phyloP scores from a whole-genome alignment of 1,140 invertebrate species.

The Camponotus vicinus region DNA sequence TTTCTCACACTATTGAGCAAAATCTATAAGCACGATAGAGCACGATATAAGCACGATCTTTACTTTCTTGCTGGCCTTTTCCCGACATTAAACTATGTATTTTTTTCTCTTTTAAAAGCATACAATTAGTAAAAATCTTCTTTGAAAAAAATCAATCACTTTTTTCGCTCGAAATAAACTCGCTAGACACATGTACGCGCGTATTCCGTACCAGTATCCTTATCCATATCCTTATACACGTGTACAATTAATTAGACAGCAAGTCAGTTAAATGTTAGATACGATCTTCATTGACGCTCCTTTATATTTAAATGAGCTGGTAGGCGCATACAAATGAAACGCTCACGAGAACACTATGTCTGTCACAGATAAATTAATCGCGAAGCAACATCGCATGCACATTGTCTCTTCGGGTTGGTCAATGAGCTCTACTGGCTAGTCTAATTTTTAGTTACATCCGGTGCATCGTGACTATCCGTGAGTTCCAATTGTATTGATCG shows the following conservation, averaged over 20 bases:
- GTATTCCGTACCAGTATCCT: not conserved
- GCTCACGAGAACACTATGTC: slow-evolving; percentile 20
- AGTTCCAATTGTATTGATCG: slow-evolving; percentile 7
- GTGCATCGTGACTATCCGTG: not conserved
- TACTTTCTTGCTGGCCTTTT: not conserved
- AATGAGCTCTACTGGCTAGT: slow-evolving; percentile 18
- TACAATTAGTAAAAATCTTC: not conserved
- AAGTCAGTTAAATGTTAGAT: slow-evolving; percentile 59
- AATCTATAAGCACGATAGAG: not conserved
- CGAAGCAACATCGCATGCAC: not conserved
- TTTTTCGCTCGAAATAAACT: slow-evolving; percentile 9
- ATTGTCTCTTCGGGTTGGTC: slow-evolving; percentile 7
- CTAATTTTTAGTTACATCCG: slow-evolving; percentile 9
- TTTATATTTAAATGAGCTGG: slow-evolving; percentile 74
- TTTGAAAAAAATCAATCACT: slow-evolving; percentile 4
- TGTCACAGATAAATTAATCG: slow-evolving; percentile 59
- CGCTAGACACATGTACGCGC: not conserved
- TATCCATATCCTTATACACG: slow-evolving; percentile 26
- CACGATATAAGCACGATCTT: not conserved
- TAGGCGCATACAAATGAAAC: slow-evolving; percentile 68
- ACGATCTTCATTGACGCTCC: slow-evolving; percentile 27
- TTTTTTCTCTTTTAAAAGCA: not conserved
- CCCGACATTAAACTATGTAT: not conserved
- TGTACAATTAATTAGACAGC: slow-evolving; percentile 63
- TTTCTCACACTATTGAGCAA: not conserved